Base-by-base conservation (phyloP, 92 coral and sea anemone genomes). In the Isaurus tuberculatus region DNA sequence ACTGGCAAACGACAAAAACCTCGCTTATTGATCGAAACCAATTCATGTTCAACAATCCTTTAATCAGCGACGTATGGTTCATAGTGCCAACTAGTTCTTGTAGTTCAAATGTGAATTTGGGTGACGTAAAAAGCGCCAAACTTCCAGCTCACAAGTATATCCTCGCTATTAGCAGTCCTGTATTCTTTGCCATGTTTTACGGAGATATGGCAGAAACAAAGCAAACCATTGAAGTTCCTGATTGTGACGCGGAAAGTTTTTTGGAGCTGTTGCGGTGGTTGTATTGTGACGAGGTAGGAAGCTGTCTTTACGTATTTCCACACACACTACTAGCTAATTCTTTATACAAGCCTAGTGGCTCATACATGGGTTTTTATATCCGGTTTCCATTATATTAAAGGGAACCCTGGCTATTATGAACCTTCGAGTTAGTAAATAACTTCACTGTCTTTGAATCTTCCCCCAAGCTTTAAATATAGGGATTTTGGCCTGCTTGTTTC, bases 131-230 rank as follows among this genome's bases (percentile, higher is more conserved):
- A 17, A 78, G 53, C 25, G 70, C 72, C 51, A 66, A 34, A 33
- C 28, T 86, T 36, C 89, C 89, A 7, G 89, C 85, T 25, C 89
- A 86, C 73, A 86, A 86, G 43, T 75, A 78, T n/a, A 71, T 86
- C 6, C 68, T 86, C 11, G 80, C 89, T 33, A 69, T 79, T 9
- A 68, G 84, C 2, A 86, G 89, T 19, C 89, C 85, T 2, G 79
- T 70, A 22, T 86, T 86, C 60, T 57, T 75, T 13, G 89, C 80
- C 1, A 86, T 86, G 89, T 86, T 86, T 69, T 86, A 69, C 27
- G 89, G 89, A 28, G 79, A 86, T 26, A 26, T 86, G 70, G 89
- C 89, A 28, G 89, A 86, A 30, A 37, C 44, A 14, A 34, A 26
- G 43, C 46, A 30, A 23, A 22, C n/a, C 19, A 79, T 86, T 5